Evolutionary conservation across 2,888 invertebrate genomes (phyloP), one percentile per base, ranked within the genome.

Genomic region (Lumbricus terrestris): DNA sequence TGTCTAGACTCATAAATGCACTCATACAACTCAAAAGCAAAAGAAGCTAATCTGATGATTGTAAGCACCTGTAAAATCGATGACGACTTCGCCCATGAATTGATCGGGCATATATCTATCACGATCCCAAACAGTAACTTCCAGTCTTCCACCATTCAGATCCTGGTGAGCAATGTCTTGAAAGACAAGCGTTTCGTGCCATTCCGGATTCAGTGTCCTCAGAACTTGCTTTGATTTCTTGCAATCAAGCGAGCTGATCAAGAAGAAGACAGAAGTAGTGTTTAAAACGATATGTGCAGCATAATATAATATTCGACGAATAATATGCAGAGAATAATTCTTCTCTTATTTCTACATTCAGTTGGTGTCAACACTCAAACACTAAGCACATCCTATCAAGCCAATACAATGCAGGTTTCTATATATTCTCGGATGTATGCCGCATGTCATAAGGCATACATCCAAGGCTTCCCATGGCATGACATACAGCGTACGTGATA

Each of bases 91-190:
- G 38, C 96, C 96, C 69, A 96, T 94, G 92, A 96, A 96, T 91
- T 96, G 95, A 92, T 96, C 96, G 69, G 96, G 95, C 91, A 95
- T 95, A 92, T 95, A 95, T 82, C 95, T 94, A 93, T 96, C 96
- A 93, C 96, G 96, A 93, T 96, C 96, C 96, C 96, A 96, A 20
- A 96, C 96, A 4, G 96, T 96, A 85, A 96, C 95, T 93, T 96
- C 96, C 89, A 96, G 94, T 90, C 95, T 95, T 91, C 95, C 95
- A 90, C 95, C 94, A 90, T 94, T 93, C 40, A 96, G 94, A 89
- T 96, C 95, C 40, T 95, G 94, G 15, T 94, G 93, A 40, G 95
- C 94, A 3, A 96, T 93, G 92, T 95, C 95, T 91, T 95, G 95
- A 93, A 96, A 96, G 38, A 96, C 95, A 93, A 96, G 95, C 1